phyloP scores from a whole-genome alignment of 2,113 vertebrate genomes.

The Haplochromis burtoni region DNA sequence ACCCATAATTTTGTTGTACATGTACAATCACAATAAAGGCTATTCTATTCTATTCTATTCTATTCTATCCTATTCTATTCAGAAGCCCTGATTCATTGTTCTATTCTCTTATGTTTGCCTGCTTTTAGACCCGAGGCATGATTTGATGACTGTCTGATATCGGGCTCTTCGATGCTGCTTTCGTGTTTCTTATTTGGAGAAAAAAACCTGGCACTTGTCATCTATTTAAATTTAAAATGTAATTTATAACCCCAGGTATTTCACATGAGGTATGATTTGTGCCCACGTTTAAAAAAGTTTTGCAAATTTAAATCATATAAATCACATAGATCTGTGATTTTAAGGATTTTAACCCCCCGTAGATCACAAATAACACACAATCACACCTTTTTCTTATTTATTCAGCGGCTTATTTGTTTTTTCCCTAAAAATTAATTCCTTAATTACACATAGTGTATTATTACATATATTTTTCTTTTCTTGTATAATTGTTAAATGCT shows the following conservation, averaged over 20 bases:
- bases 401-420: not conserved
- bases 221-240: not conserved
- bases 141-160: not conserved
- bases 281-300: not conserved
- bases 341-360: not conserved
- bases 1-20: not conserved
- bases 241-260: not conserved
- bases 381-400: not conserved
- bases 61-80: not conserved
- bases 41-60: not conserved
- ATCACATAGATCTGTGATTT: not conserved
- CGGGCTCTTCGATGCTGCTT: not conserved
- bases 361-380: not conserved
- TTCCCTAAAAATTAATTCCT: not conserved
- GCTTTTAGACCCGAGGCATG: rapidly evolving
- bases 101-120: not conserved
- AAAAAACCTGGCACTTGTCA: not conserved
- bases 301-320: not conserved
- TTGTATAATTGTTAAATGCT: not conserved
- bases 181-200: not conserved
- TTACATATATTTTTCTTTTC: not conserved
- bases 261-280: not conserved
- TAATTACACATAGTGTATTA: not conserved
- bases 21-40: not conserved
- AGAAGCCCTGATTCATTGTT: not conserved